Evolutionary conservation across 2,888 invertebrate species (phyloP).

Genomic region (Luperina nickerlii): DNA sequence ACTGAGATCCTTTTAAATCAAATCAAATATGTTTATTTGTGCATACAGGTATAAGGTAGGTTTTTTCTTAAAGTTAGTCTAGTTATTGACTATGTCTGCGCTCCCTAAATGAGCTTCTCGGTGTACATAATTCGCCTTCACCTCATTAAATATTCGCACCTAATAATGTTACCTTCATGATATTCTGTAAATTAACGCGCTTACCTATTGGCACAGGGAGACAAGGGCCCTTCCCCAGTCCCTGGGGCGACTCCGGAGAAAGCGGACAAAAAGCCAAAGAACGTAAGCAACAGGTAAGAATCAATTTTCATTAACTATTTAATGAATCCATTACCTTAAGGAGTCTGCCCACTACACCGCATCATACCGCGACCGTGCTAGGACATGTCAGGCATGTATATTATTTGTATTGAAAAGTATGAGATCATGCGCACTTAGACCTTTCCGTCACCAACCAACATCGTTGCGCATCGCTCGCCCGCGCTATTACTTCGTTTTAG

Average conservation of each 20-base stretch:
- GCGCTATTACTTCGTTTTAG: neutral
- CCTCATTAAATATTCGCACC: constrained; percentile 34
- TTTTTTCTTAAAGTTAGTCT: neutral
- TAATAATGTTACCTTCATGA: constrained; percentile 35
- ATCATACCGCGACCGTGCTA: neutral
- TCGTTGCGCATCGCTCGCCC: neutral
- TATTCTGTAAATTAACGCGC: constrained; percentile 25
- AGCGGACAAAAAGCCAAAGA: constrained; percentile 75
- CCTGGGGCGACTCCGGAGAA: constrained; percentile 71
- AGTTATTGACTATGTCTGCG: neutral
- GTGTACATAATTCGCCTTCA: neutral
- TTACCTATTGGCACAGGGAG: constrained; percentile 39
- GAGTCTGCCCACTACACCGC: neutral
- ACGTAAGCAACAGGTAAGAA: constrained; percentile 74
- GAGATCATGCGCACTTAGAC: neutral
- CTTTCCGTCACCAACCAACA: neutral
- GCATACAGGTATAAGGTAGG: neutral
- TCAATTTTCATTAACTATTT: neutral
- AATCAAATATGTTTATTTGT: neutral
- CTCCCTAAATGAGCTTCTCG: neutral
- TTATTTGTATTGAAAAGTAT: neutral
- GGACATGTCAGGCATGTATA: neutral
- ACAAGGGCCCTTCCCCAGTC: constrained; percentile 49
- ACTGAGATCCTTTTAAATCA: neutral
- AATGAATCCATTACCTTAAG: neutral